Evolutionary conservation across 2,797 vertebrate species (phyloP).

Genomic region (Sciaenops ocellatus): DNA sequence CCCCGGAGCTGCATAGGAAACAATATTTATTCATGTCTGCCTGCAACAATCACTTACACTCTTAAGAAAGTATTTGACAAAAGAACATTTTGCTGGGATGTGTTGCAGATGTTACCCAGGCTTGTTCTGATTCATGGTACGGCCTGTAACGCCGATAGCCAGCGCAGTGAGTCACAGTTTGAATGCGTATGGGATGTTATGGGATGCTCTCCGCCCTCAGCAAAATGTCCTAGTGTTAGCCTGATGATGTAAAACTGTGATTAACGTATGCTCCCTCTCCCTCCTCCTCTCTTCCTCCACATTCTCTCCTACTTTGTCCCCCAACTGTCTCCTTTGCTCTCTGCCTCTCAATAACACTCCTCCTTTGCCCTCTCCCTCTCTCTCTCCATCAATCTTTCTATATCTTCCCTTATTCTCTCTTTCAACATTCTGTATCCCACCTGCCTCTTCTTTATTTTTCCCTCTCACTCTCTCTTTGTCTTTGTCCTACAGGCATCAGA

Average conservation of each 20-base stretch:
- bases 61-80: slow-evolving; percentile 62
- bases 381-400: slow-evolving; percentile 42
- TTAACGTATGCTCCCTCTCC: slow-evolving; percentile 70
- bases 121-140: slow-evolving; percentile 68
- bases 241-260: slow-evolving; percentile 78
- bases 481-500: slow-evolving; percentile 87
- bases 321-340: slow-evolving; percentile 59
- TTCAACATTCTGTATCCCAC: slow-evolving; percentile 25
- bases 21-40: slow-evolving; percentile 58
- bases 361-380: slow-evolving; percentile 23
- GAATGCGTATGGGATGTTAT: slow-evolving; percentile 63
- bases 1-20: slow-evolving; percentile 43
- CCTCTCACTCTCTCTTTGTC: slow-evolving; percentile 29
- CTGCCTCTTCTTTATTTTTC: slow-evolving; percentile 50
- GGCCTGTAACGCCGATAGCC: slow-evolving; percentile 57
- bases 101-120: slow-evolving; percentile 63
- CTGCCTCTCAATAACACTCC: slow-evolving; percentile 44
- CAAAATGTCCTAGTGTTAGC: slow-evolving; percentile 67
- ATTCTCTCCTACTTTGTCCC: slow-evolving; percentile 49
- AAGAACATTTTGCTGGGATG: slow-evolving; percentile 60
- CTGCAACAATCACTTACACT: slow-evolving; percentile 64
- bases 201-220: slow-evolving; percentile 67
- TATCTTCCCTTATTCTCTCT: slow-evolving; percentile 24
- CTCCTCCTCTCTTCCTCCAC: slow-evolving; percentile 33
- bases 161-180: slow-evolving; percentile 66